Evolutionary conservation across 2,888 invertebrate genomes (phyloP), one percentile per base, ranked within the genome.

Genomic region (Oligia strigilis): DNA sequence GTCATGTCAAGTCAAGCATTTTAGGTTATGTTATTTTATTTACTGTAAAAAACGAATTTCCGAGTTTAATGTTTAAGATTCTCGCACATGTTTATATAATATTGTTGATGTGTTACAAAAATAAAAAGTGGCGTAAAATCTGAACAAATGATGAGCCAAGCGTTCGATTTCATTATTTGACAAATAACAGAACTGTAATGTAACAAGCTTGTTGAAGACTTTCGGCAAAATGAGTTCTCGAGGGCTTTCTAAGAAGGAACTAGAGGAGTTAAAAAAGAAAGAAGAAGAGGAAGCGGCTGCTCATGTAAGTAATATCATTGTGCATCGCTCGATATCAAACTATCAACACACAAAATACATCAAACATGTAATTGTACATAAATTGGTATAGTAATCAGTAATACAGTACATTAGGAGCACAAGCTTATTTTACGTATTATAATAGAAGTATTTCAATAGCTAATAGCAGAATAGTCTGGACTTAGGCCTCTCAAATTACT

Each of bases 271-370:
- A 88, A 98, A 98, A 81, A 99, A 99, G 94, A 98, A 98, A 90
- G 98, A 99, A 91, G 98, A 99, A 92, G 98, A 99, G 93, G 98
- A 98, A 94, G 99, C 98, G n/a, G 99, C 99, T 1, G 99, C 99
- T 87, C 98, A 99, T 97, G 99, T 98, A 97, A 96, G 96, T 94
- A 62, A 23, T 52, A 55, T 49, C 6, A 69, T 0, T 46, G 8
- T 17, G 19, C 19, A 11, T 49, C 11, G 29, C 58, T 14, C 0
- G 23, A 4, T 23, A 49, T 1, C 2, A 55, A 62, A 70, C n/a
- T 49, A 40, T 55, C 19, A 29, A 17, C 13, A 17, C 2, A 52
- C 1, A 19, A 58, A 74, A 43, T 36, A 11, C 19, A 49, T 73
- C 17, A 23, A 60, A 60, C 14, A 29, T 75, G 23, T n/a, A 29